Percentiles rank a stretch among this genome's conserved stretches.
These are phyloP conservation scores for Aptenodytes patagonicus DNA, from an alignment of 2,113 vertebrate genomes.

Conservation along the genomic window DNA sequence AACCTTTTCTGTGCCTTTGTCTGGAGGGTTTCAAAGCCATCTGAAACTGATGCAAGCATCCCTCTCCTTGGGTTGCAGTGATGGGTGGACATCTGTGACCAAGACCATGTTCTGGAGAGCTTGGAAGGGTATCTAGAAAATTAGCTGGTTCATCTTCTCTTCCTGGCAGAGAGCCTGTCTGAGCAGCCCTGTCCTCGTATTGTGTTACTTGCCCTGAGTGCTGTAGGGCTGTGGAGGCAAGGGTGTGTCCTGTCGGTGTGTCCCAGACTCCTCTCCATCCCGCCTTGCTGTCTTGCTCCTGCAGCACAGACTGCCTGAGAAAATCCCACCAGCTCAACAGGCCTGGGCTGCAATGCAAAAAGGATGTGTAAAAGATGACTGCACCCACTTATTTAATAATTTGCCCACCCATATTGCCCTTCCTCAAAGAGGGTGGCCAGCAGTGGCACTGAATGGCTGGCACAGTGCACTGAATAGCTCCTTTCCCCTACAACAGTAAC, in stretches of 20 bases:
- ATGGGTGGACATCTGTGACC: not conserved
- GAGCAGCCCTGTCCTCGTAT: not conserved
- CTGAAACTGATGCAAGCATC: not conserved
- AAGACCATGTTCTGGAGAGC: not conserved
- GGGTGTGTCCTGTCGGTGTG: not conserved
- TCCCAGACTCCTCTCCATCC: not conserved
- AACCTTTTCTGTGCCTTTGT: not conserved
- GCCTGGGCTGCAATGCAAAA: not conserved
- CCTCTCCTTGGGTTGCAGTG: not conserved
- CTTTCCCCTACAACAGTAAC: not conserved
- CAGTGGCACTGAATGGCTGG: not conserved
- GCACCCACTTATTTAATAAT: not conserved
- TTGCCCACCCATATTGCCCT: not conserved
- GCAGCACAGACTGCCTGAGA: not conserved
- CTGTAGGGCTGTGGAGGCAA: not conserved
- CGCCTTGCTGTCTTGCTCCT: not conserved
- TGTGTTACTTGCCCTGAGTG: not conserved
- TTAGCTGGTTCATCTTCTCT: not conserved
- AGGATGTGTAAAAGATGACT: accelerated
- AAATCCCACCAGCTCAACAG: not conserved
- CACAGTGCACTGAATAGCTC: not conserved
- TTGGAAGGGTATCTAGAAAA: not conserved
- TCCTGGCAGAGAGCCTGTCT: not conserved
- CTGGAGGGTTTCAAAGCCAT: not conserved
- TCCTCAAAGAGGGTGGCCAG: not conserved